phyloP scores from a whole-genome alignment of 2,113 vertebrate species.

The Charina bottae region DNA sequence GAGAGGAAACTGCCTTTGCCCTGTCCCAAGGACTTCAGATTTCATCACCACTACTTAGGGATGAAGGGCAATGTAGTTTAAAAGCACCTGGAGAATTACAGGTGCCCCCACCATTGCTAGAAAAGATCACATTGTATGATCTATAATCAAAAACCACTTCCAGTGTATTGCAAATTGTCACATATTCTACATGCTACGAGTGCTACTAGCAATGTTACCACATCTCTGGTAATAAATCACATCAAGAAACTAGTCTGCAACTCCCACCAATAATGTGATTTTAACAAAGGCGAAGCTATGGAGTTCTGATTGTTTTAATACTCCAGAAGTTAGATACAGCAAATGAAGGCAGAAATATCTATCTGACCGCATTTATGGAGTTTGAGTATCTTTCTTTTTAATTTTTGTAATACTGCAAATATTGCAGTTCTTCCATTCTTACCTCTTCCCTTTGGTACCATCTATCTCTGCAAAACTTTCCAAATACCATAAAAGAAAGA shows the following conservation, averaged over 20 bases:
- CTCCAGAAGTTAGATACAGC: background rate
- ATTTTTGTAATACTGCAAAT: background rate
- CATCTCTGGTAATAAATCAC: background rate
- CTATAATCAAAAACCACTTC: background rate
- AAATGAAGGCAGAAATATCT: background rate
- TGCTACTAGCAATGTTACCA: background rate
- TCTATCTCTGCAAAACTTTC: background rate
- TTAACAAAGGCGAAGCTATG: background rate
- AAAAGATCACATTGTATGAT: background rate
- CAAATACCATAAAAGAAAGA: background rate
- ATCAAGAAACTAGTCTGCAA: background rate
- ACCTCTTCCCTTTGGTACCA: background rate
- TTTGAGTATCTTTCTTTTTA: background rate
- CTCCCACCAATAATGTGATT: background rate
- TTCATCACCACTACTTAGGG: background rate
- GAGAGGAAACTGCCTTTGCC: background rate
- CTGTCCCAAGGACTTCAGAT: background rate
- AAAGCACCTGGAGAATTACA: background rate
- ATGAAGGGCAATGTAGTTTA: background rate
- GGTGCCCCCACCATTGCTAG: background rate
- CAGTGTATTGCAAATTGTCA: background rate
- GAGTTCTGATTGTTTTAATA: background rate
- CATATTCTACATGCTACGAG: background rate
- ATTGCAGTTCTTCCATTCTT: background rate
- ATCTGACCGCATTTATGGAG: background rate